A percentile compares a stretch with the other conserved stretches of the same genome.
phyloP scores from a whole-genome alignment of 2,888 invertebrate species.

The Drosophila gaucha region DNA sequence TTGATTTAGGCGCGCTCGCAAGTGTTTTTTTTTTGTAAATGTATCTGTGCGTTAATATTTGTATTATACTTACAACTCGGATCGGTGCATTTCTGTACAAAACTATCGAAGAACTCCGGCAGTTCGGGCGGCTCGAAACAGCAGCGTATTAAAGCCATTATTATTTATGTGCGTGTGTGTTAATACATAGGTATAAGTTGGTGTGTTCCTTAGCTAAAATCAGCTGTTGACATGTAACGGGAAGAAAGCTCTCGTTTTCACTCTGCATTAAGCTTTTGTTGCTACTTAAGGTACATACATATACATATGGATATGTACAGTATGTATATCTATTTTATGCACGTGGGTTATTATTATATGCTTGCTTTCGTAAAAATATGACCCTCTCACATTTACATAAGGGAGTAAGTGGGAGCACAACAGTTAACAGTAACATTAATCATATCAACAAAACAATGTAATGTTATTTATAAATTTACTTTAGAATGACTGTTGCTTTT shows the following conservation, averaged over 20 bases:
- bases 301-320: not conserved
- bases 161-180: not conserved
- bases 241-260: conserved; percentile 53
- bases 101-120: conserved; percentile 90
- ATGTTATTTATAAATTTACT: conserved; percentile 2
- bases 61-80: conserved; percentile 90
- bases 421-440: conserved; percentile 11
- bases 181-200: not conserved
- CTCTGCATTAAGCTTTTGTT: conserved; percentile 51
- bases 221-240: conserved; percentile 58
- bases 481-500: conserved; percentile 1
- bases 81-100: conserved; percentile 92
- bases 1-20: not conserved
- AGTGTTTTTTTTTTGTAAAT: not conserved
- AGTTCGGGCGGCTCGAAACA: conserved; percentile 92
- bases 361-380: conserved; percentile 32
- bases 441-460: not conserved
- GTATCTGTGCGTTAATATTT: not conserved
- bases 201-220: conserved; percentile 32
- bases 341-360: conserved; percentile 51
- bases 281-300: conserved; percentile 11
- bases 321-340: conserved; percentile 23
- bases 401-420: conserved; percentile 19
- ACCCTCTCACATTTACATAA: conserved; percentile 39
- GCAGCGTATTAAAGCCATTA: conserved; percentile 87